Percentiles rank a stretch among this genome's conserved stretches.
Evolutionary conservation across 1,140 invertebrate genomes (phyloP).

Genomic region (Bicyclus anynana): DNA sequence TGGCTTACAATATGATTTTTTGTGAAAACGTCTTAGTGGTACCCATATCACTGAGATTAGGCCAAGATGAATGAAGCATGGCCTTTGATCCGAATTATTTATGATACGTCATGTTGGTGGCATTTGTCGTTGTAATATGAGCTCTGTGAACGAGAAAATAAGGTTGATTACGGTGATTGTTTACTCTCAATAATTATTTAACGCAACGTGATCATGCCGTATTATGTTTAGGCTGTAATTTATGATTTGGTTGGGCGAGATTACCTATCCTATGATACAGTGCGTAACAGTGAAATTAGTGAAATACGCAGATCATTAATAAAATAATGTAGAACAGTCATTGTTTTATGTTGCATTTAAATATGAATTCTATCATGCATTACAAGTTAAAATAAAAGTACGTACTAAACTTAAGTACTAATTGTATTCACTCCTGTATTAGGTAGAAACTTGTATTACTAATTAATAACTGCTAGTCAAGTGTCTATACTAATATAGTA

Average conservation of each 20-base stretch:
- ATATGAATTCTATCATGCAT: too few relatives aligned
- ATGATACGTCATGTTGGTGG: background rate
- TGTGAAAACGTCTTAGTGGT: slow-evolving; percentile 7
- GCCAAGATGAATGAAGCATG: slow-evolving; percentile 26
- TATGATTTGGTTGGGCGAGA: background rate
- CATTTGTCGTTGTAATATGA: background rate
- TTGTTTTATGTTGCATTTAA: too few relatives aligned
- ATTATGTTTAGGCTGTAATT: background rate
- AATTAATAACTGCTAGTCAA: too few relatives aligned
- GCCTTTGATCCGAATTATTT: slow-evolving; percentile 10
- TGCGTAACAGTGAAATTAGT: too few relatives aligned
- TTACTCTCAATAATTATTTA: background rate
- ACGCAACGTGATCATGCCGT: background rate
- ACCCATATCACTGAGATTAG: slow-evolving; percentile 14
- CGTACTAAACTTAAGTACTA: too few relatives aligned
- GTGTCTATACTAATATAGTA: too few relatives aligned
- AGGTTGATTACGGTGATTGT: background rate
- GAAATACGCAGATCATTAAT: too few relatives aligned
- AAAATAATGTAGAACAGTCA: too few relatives aligned
- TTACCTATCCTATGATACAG: background rate
- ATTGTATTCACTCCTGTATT: too few relatives aligned
- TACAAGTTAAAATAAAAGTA: too few relatives aligned
- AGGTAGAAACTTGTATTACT: too few relatives aligned
- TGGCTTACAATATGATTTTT: slow-evolving; percentile 18
- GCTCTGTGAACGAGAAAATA: background rate